These are phyloP conservation scores for Drosophila lacicola DNA, from an alignment of 2,888 invertebrate species.

Conservation along the genomic window DNA sequence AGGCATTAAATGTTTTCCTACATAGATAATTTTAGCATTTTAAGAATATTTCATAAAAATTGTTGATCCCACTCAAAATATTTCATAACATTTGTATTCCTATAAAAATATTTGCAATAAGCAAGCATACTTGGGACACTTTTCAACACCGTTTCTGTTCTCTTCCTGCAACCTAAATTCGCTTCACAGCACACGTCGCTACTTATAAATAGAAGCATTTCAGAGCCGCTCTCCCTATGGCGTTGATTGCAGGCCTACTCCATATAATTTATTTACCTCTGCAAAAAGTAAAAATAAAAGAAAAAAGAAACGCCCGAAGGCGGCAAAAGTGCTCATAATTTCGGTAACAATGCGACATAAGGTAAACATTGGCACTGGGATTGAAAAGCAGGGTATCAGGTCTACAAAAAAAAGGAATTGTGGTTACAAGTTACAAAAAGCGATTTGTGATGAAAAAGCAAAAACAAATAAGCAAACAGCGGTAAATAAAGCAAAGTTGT, in stretches of 20 bases:
- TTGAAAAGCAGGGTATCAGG: conserved; percentile 20
- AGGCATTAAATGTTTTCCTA: too few species aligned
- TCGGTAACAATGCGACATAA: conserved; percentile 57
- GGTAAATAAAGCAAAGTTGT: conserved; percentile 65
- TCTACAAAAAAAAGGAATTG: conserved; percentile 40
- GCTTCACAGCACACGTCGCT: conserved; percentile 36
- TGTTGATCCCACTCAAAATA: not conserved
- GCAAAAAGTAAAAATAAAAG: conserved; percentile 15
- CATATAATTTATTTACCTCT: conserved; percentile 66
- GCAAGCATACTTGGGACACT: not conserved
- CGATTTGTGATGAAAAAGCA: conserved; percentile 65
- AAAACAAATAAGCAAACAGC: conserved; percentile 69
- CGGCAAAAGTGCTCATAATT: conserved; percentile 73
- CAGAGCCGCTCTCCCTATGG: conserved; percentile 8
- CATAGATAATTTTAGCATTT: not conserved
- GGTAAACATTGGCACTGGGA: conserved; percentile 44
- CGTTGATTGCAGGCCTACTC: conserved; percentile 41
- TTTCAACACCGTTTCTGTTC: not conserved
- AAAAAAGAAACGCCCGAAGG: conserved; percentile 57
- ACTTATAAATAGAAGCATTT: conserved; percentile 9
- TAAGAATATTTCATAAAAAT: not conserved
- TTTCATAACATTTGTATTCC: not conserved
- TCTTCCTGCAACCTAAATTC: not conserved
- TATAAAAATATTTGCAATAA: too few species aligned
- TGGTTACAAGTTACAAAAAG: conserved; percentile 75